Evolutionary conservation across 2,888 invertebrate genomes (phyloP).

Genomic region (Ellobium chinense): DNA sequence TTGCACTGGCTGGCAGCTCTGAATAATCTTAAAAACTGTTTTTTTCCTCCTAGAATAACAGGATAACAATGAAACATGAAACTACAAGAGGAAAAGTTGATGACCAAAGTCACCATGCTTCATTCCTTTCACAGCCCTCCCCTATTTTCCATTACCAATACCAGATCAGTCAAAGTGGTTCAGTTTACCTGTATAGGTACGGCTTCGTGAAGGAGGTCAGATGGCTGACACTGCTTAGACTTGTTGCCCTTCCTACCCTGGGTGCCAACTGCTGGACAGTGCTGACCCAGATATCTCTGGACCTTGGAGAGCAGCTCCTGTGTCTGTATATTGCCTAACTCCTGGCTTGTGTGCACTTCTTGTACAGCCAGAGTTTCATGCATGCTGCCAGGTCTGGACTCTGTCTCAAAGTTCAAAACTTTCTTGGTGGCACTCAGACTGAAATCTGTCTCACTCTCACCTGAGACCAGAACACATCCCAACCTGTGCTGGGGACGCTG

Average conservation of each 20-base stretch:
- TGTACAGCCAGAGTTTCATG: constrained; percentile 18
- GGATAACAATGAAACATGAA: no score
- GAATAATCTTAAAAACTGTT: no score
- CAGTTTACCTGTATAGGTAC: constrained; percentile 18
- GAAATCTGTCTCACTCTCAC: constrained; percentile 54
- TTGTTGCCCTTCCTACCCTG: neutral
- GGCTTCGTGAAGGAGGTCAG: neutral
- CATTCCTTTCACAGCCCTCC: no score
- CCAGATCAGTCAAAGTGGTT: no score
- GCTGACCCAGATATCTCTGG: constrained; percentile 37
- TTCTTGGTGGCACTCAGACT: constrained; percentile 66
- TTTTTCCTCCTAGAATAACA: no score
- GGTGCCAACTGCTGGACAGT: no score
- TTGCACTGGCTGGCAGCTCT: no score
- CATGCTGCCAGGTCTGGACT: constrained; percentile 41
- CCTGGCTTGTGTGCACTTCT: neutral
- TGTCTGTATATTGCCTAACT: constrained; percentile 28
- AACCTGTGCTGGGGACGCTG: neutral
- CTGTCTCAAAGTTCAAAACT: constrained; percentile 64
- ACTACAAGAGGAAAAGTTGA: no score
- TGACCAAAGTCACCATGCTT: no score
- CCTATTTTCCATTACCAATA: no score
- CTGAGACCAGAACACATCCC: neutral
- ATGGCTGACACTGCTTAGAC: neutral
- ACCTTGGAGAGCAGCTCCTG: constrained; percentile 43